Evolutionary conservation across 2,113 vertebrate species (phyloP), one percentile per base, ranked within the genome.

Genomic region (Nothoprocta pentlandii): DNA sequence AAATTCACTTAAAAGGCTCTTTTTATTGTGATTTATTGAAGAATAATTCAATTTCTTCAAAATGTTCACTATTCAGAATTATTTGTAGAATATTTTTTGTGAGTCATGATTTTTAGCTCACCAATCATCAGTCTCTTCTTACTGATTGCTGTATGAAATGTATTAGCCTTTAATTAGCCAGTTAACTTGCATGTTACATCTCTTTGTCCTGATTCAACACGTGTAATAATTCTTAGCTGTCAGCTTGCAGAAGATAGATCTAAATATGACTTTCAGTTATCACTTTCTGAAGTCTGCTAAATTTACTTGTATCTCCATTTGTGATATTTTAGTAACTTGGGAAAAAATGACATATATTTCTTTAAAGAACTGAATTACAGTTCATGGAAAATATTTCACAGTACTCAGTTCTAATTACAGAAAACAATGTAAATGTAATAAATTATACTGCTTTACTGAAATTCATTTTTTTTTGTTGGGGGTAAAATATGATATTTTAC

Each of bases 261-360:
- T 85, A 93, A 92, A 74, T 41, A 32, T 88, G 61, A 13, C 19
- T 86, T 82, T 80, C 42, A 67, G 41, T 69, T 83, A 93, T 67
- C 10, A 23, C 7, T 91, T 93, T 46, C 26, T 79, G 41, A 93
- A 85, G 36, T 54, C 17, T 56, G 49, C 17, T 75, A 81, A 34
- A 86, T 30, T 63, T 88, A 47, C 61, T 83, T 70, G 56, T 71
- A 71, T 87, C 28, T 16, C 2, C 61, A 42, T 76, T 91, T 11
- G 11, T 76, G 9, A 77, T 63, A 67, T 67, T 76, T 58, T 16
- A 30, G 32, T 87, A 78, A n/a, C 80, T 76, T 41, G 19, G 47
- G 32, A 78, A 68, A 81, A 89, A 11, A 17, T 69, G 75, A 81
- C 85, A 51, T 30, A 7, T n/a, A 9, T 59, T 5, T 78, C 19